These are phyloP conservation scores for Zaprionus ornatus DNA, from an alignment of 1,140 invertebrate genomes.

Conservation along the genomic window DNA sequence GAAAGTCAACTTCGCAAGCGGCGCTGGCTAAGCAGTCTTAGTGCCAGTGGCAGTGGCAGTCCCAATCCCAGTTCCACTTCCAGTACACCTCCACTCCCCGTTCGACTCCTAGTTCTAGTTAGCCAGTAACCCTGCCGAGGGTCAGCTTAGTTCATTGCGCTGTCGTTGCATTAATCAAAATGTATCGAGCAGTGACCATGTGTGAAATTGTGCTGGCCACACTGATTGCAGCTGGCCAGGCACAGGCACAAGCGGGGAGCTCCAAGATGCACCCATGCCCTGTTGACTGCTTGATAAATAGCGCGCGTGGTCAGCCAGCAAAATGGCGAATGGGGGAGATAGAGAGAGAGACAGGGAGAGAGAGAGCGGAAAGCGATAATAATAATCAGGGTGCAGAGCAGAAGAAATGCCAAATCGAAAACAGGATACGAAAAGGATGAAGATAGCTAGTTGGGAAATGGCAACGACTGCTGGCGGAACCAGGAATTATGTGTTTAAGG, in stretches of 20 bases:
- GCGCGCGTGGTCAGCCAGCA: conserved; percentile 48
- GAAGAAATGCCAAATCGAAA: conserved; percentile 9
- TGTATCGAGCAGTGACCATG: conserved; percentile 71
- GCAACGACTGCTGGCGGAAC: conserved; percentile 13
- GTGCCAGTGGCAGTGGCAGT: conserved; percentile 34
- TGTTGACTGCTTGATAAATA: conserved; percentile 68
- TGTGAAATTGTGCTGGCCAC: conserved; percentile 69
- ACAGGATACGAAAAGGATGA: conserved; percentile 1
- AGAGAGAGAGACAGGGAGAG: not conserved
- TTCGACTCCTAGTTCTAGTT: no score
- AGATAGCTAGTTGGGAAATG: not conserved
- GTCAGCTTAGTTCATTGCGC: conserved; percentile 10
- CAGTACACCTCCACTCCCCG: no score
- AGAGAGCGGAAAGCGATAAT: not conserved
- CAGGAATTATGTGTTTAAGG: conserved; percentile 56
- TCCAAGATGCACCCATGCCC: no score
- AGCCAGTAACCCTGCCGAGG: not conserved
- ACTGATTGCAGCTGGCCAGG: conserved; percentile 66
- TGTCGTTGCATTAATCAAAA: conserved; percentile 72
- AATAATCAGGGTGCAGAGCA: not conserved
- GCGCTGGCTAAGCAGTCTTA: conserved; percentile 18
- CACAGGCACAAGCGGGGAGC: not conserved
- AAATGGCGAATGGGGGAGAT: conserved; percentile 14
- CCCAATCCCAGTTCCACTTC: no score
- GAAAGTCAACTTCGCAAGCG: conserved; percentile 36